phyloP scores from a whole-genome alignment of 2,888 invertebrate genomes.

The Heliconius hortense region DNA sequence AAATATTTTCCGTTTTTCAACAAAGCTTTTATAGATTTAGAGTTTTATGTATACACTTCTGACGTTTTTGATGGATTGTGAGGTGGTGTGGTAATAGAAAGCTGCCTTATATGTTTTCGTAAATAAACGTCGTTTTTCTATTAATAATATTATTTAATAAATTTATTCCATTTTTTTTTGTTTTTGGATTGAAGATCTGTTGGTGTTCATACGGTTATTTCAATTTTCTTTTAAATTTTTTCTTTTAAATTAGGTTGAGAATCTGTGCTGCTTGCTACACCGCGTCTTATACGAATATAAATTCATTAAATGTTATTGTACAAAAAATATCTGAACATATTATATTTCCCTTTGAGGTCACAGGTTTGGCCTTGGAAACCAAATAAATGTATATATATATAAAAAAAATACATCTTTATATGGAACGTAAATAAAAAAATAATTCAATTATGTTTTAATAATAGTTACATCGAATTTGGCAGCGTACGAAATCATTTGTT shows the following conservation, averaged over 20 bases:
- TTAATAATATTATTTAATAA: slow-evolving; percentile 14
- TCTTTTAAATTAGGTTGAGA: no score
- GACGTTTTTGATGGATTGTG: slow-evolving; percentile 56
- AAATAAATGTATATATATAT: not conserved
- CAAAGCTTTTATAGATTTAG: slow-evolving; percentile 57
- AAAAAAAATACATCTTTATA: slow-evolving; percentile 5
- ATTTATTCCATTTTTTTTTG: not conserved
- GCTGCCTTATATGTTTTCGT: slow-evolving; percentile 45
- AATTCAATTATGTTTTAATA: not conserved
- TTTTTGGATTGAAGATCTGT: slow-evolving; percentile 23
- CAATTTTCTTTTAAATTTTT: slow-evolving; percentile 5
- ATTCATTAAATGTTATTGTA: not conserved
- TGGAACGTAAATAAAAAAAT: not conserved
- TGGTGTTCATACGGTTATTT: slow-evolving; percentile 8
- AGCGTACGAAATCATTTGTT: slow-evolving; percentile 22
- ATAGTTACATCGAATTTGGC: slow-evolving; percentile 25
- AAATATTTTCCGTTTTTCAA: slow-evolving; percentile 51
- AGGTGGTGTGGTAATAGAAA: slow-evolving; percentile 57
- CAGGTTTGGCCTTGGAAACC: not conserved
- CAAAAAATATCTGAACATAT: not conserved
- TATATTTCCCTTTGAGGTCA: not conserved
- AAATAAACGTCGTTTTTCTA: slow-evolving; percentile 31
- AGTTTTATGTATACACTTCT: slow-evolving; percentile 57
- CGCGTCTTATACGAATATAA: not conserved
- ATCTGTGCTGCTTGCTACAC: not conserved